phyloP scores from a whole-genome alignment of 2,797 vertebrate species.

The Bradypodion ventrale region DNA sequence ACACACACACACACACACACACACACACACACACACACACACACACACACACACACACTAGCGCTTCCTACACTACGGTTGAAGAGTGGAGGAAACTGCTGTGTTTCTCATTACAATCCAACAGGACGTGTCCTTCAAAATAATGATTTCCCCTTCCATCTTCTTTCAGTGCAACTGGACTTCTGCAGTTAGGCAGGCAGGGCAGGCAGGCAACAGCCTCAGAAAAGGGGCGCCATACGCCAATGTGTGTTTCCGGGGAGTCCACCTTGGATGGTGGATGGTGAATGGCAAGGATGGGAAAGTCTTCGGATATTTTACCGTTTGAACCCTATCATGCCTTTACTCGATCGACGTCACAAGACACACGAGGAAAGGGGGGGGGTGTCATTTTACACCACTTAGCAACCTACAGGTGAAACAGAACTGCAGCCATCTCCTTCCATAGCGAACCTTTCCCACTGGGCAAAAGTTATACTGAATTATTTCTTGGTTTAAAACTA shows the following conservation, averaged over 20 bases:
- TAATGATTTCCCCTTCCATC: slow-evolving; percentile 8
- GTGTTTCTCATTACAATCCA: slow-evolving; percentile 26
- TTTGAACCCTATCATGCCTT: slow-evolving; percentile 1
- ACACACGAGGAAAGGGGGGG: background rate
- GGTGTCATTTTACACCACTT: slow-evolving; percentile 37
- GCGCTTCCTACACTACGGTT: slow-evolving; percentile 21
- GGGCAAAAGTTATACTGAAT: slow-evolving; percentile 33
- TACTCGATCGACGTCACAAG: slow-evolving; percentile 33
- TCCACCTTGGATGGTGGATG: slow-evolving; percentile 28
- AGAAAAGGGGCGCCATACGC: slow-evolving; percentile 25
- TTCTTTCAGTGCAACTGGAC: slow-evolving; percentile 21
- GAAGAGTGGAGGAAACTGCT: background rate
- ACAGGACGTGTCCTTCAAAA: slow-evolving; percentile 9
- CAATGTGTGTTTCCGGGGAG: slow-evolving; percentile 44
- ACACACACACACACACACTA: too few relatives aligned
- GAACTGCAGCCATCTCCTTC: background rate
- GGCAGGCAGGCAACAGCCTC: background rate
- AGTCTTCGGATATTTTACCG: slow-evolving; percentile 26
- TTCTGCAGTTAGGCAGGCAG: background rate
- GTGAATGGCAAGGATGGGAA: slow-evolving; percentile 41
- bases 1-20: too few relatives aligned
- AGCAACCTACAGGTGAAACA: background rate
- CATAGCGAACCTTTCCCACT: background rate
- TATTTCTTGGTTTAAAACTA: background rate
- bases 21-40: too few relatives aligned